Evolutionary conservation across 2,888 invertebrate species (phyloP).

Genomic region (Meganola albula): DNA sequence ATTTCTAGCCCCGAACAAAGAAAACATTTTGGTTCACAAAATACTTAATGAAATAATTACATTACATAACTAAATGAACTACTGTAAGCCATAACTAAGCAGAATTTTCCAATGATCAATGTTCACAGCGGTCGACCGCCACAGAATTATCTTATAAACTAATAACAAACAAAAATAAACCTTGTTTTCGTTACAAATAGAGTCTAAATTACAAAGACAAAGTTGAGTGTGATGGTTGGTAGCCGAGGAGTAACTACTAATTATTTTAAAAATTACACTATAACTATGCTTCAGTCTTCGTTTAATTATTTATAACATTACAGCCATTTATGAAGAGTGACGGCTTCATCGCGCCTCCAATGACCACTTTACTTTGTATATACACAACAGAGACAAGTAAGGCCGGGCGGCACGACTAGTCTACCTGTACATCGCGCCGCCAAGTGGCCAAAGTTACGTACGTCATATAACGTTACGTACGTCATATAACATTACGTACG

Average conservation of each 20-base stretch:
- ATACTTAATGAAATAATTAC: constrained; percentile 27
- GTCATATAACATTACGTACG: no score
- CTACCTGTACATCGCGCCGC: constrained; percentile 14
- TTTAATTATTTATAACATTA: constrained; percentile 65
- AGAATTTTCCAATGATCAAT: constrained; percentile 15
- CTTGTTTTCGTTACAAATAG: constrained; percentile 20
- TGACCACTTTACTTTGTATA: constrained; percentile 44
- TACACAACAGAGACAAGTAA: constrained; percentile 33
- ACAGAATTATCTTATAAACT: constrained; percentile 20
- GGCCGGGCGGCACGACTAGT: constrained; percentile 14
- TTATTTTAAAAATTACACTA: constrained; percentile 71
- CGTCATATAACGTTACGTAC: no score
- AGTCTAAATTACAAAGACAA: constrained; percentile 43
- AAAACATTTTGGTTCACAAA: constrained; percentile 27
- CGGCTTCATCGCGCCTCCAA: constrained; percentile 45
- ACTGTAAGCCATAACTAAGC: constrained; percentile 21
- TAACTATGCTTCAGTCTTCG: constrained; percentile 75
- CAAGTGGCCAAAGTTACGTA: no score
- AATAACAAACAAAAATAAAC: constrained; percentile 27
- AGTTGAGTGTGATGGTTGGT: constrained; percentile 51
- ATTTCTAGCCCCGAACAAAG: constrained; percentile 24
- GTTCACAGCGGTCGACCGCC: neutral
- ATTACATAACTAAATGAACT: constrained; percentile 27
- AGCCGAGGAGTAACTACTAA: constrained; percentile 52
- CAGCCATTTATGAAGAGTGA: constrained; percentile 57